phyloP scores from a whole-genome alignment of 1,140 invertebrate species.

The Megathymus violae region DNA sequence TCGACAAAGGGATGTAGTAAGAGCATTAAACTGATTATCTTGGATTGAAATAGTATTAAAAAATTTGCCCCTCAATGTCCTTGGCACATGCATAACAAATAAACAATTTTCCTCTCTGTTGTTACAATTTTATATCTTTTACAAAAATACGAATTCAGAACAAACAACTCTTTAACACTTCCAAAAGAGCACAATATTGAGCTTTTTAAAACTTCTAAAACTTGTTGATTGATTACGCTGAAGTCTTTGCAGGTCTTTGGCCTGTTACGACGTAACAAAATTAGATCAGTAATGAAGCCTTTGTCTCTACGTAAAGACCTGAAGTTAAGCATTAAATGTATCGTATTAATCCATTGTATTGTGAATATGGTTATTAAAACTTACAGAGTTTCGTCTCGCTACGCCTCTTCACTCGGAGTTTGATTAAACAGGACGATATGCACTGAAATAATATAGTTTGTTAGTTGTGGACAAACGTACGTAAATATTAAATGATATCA shows the following conservation, averaged over 20 bases:
- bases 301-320: neutral
- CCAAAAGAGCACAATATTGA: neutral
- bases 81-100: too few relatives aligned
- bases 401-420: conserved; percentile 94
- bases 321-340: conserved; percentile 8
- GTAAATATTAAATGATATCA: too few relatives aligned
- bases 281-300: neutral
- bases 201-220: neutral
- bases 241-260: neutral
- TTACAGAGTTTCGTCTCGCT: conserved; percentile 94
- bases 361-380: conserved; percentile 58
- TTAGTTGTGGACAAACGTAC: conserved; percentile 1
- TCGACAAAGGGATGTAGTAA: too few relatives aligned
- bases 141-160: too few relatives aligned
- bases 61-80: too few relatives aligned
- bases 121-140: too few relatives aligned
- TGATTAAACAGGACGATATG: conserved; percentile 96
- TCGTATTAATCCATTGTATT: conserved; percentile 30
- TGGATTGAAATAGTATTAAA: too few relatives aligned
- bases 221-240: neutral
- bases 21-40: too few relatives aligned
- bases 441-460: conserved; percentile 88
- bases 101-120: too few relatives aligned
- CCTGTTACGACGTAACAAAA: neutral
- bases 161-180: too few relatives aligned